phyloP scores from a whole-genome alignment of 2,888 invertebrate genomes.

The Lydus trimaculatus region DNA sequence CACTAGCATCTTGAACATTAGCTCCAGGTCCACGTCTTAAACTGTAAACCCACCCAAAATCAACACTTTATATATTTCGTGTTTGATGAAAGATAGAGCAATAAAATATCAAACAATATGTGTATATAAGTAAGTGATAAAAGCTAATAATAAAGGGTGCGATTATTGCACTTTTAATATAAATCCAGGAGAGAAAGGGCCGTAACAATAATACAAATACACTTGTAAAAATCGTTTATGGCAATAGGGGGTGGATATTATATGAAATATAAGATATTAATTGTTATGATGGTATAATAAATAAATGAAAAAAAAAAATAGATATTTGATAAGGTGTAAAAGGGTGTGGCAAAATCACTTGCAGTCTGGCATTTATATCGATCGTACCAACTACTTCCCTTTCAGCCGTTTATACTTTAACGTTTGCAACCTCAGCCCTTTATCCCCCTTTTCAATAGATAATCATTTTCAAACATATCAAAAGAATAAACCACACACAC shows the following conservation, averaged over 20 bases:
- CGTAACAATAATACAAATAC: neutral
- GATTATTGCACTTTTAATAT: constrained; percentile 46
- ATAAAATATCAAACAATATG: constrained; percentile 34
- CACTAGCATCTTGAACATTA: constrained; percentile 92
- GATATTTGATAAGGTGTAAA: constrained; percentile 6
- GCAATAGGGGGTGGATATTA: neutral
- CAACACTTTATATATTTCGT: too few species aligned
- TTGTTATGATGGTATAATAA: constrained; percentile 6
- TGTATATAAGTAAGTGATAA: constrained; percentile 14
- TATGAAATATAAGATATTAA: neutral
- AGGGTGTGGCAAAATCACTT: constrained; percentile 31
- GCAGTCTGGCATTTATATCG: constrained; percentile 29
- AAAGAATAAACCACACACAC: neutral
- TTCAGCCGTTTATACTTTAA: constrained; percentile 22
- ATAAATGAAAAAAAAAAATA: too few species aligned
- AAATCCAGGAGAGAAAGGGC: neutral
- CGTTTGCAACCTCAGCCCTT: neutral
- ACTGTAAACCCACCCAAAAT: constrained; percentile 62
- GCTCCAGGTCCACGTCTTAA: constrained; percentile 88
- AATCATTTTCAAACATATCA: neutral
- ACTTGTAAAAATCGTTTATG: neutral
- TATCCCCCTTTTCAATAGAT: neutral
- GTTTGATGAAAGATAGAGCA: constrained; percentile 14
- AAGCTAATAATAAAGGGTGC: constrained; percentile 35
- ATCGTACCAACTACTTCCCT: constrained; percentile 20